phyloP scores from a whole-genome alignment of 2,888 invertebrate species.

The Orthonychiurus folsomi region DNA sequence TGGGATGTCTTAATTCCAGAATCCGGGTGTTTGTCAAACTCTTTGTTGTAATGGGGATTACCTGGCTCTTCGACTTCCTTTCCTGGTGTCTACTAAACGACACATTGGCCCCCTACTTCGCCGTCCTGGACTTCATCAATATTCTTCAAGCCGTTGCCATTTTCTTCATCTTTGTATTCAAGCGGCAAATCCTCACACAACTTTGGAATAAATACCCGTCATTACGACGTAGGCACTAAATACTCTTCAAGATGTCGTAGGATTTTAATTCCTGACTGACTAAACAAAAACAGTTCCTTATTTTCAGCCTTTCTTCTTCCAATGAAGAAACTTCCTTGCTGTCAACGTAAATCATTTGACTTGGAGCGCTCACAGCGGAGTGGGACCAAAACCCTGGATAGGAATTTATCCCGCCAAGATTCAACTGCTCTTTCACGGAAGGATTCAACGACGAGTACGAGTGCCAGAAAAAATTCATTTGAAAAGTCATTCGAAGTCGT shows the following conservation, averaged over 20 bases:
- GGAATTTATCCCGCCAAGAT: neutral
- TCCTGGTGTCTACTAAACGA: neutral
- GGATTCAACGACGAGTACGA: neutral
- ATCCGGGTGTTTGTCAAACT: conserved; percentile 6
- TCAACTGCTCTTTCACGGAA: neutral
- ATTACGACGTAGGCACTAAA: conserved; percentile 3
- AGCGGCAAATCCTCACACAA: conserved; percentile 6
- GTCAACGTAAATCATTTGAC: neutral
- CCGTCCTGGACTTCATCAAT: conserved; percentile 2
- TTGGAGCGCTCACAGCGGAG: neutral
- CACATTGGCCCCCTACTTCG: neutral
- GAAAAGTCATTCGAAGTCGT: neutral
- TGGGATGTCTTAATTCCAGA: no score
- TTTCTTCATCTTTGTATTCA: conserved; percentile 8
- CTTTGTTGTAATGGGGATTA: conserved; percentile 10
- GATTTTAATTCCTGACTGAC: no score
- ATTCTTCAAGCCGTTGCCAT: conserved; percentile 9
- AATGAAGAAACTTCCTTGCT: neutral
- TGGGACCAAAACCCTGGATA: no score
- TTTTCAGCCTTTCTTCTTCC: neutral
- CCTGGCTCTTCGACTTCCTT: conserved; percentile 7
- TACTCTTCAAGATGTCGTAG: no score
- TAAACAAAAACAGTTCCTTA: neutral
- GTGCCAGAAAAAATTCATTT: neutral
- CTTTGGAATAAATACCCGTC: conserved; percentile 8